Percentiles rank a stretch among this genome's conserved stretches.
Evolutionary conservation across 2,888 invertebrate species (phyloP).

Genomic region (Molorchus minor): DNA sequence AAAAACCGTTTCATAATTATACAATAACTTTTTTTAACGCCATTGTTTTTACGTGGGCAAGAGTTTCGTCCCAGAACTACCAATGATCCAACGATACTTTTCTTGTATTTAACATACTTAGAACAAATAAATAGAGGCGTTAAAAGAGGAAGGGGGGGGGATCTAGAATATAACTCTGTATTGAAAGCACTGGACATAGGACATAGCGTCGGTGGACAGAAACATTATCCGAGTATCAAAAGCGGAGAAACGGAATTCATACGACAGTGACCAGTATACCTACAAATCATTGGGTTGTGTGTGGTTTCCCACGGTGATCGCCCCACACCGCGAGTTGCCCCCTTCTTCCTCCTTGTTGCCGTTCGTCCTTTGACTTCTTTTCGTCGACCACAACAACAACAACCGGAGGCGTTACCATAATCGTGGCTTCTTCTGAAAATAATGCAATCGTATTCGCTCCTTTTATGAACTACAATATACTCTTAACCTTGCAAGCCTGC

Average conservation of each 20-base stretch:
- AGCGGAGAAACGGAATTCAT: conserved; percentile 42
- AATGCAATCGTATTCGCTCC: conserved; percentile 2
- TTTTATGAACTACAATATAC: too few species aligned
- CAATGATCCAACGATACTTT: too few species aligned
- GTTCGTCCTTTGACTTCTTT: conserved; percentile 26
- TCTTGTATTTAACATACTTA: too few species aligned
- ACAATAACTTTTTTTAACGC: too few species aligned
- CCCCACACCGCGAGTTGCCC: conserved; percentile 44
- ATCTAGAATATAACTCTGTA: too few species aligned
- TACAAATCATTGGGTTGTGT: conserved; percentile 58
- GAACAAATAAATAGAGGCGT: too few species aligned
- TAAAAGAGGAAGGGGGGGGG: too few species aligned
- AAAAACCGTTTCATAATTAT: too few species aligned
- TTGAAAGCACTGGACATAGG: too few species aligned
- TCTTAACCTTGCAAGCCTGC: too few species aligned
- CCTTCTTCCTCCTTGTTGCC: conserved; percentile 40
- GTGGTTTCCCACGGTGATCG: conserved; percentile 58
- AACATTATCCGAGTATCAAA: conserved; percentile 1
- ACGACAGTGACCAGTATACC: conserved; percentile 49
- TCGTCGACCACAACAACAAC: conserved; percentile 47
- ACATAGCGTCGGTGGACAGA: not conserved
- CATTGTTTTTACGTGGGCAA: too few species aligned
- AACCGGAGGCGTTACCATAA: conserved; percentile 55
- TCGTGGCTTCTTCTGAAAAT: conserved; percentile 38
- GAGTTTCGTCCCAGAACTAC: too few species aligned